A percentile compares a stretch with the other conserved stretches of the same genome.
Evolutionary conservation across 1,140 invertebrate species (phyloP).

Genomic region (Eumeta japonica): DNA sequence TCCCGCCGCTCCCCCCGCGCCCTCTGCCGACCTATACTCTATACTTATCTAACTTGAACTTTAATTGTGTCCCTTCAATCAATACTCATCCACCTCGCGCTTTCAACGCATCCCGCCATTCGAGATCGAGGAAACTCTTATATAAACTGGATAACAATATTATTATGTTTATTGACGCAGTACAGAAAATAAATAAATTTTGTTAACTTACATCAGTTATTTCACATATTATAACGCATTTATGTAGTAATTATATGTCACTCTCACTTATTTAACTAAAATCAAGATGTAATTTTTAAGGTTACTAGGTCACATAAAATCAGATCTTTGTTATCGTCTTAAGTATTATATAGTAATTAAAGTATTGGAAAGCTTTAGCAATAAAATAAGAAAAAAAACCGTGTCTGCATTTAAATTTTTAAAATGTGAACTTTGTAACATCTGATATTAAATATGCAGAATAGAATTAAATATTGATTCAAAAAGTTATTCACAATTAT

Average conservation of each 20-base stretch:
- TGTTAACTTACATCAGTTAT: not conserved
- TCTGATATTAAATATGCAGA: too few relatives aligned
- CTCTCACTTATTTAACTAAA: too few relatives aligned
- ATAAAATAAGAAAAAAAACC: too few relatives aligned
- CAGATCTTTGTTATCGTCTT: too few relatives aligned
- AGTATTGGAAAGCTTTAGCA: too few relatives aligned
- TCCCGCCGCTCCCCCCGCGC: slow-evolving; percentile 30
- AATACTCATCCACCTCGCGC: slow-evolving; percentile 32
- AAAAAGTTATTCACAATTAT: too few relatives aligned
- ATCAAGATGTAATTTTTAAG: too few relatives aligned
- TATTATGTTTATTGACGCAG: not conserved
- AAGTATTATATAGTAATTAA: too few relatives aligned
- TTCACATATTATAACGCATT: not conserved
- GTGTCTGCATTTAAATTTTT: too few relatives aligned
- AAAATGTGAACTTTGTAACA: not conserved
- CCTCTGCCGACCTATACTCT: too few relatives aligned
- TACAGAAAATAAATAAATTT: not conserved
- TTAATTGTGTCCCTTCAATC: slow-evolving; percentile 58
- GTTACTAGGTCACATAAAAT: too few relatives aligned
- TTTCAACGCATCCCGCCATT: slow-evolving; percentile 1
- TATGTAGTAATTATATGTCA: slow-evolving; percentile 1
- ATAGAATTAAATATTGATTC: too few relatives aligned
- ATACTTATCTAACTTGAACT: slow-evolving; percentile 51
- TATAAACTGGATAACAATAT: not conserved
- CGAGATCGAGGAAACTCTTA: not conserved